Conservation (phyloP, 2,113 vertebrate genomes). For the Australoheros scitulus region DNA sequence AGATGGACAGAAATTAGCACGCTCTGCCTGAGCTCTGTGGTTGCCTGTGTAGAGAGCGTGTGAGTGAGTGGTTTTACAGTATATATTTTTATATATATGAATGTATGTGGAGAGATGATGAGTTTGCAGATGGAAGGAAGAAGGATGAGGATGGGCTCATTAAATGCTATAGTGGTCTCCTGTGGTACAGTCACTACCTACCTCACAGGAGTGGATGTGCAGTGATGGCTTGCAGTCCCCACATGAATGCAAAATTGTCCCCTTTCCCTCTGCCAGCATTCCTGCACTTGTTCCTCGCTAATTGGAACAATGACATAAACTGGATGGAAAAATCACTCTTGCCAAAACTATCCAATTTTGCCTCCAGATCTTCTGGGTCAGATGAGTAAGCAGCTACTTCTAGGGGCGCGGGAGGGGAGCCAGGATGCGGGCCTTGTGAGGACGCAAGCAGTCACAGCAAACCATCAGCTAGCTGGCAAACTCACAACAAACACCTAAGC, state of each 20-base stretch:
- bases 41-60: constrained; percentile 56
- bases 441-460: constrained; percentile 58
- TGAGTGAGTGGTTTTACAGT: constrained; percentile 64
- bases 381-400: constrained; percentile 10
- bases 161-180: constrained; percentile 78
- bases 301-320: constrained; percentile 38
- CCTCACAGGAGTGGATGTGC: constrained; percentile 65
- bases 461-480: constrained; percentile 80
- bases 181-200: constrained; percentile 65
- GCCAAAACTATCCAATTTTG: constrained; percentile 40
- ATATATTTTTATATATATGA: constrained; percentile 23
- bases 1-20: constrained; percentile 49
- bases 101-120: constrained; percentile 49
- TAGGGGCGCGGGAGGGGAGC: constrained; percentile 18
- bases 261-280: constrained; percentile 27
- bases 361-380: constrained; percentile 39
- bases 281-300: constrained; percentile 24
- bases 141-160: constrained; percentile 62
- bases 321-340: constrained; percentile 47
- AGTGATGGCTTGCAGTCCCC: constrained; percentile 56
- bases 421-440: constrained; percentile 35
- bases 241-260: constrained; percentile 53
- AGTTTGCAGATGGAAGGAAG: constrained; percentile 51
- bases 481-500: constrained; percentile 81
- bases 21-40: constrained; percentile 54